Percentiles rank a stretch among this genome's conserved stretches.
phyloP scores from a whole-genome alignment of 2,888 invertebrate species.

The Limnephilus marmoratus region DNA sequence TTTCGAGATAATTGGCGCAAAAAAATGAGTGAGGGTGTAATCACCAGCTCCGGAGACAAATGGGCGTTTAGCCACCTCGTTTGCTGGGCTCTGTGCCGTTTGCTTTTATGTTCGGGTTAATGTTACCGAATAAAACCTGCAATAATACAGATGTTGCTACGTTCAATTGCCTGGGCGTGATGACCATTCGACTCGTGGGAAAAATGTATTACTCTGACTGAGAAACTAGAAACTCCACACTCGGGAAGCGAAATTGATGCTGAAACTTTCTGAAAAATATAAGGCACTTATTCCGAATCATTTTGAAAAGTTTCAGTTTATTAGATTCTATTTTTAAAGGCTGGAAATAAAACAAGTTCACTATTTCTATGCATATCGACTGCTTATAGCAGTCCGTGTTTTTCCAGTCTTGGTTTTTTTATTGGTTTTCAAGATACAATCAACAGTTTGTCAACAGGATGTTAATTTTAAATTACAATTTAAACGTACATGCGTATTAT shows the following conservation, averaged over 20 bases:
- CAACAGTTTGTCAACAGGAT: no score
- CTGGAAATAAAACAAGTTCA: no score
- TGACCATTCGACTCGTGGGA: constrained; percentile 9
- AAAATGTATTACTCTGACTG: not conserved
- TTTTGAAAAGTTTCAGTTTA: not conserved
- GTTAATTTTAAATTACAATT: no score
- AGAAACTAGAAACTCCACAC: not conserved
- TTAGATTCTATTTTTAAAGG: no score
- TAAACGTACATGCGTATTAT: no score
- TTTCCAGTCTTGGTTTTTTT: no score
- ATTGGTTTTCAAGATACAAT: no score
- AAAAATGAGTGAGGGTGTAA: constrained; percentile 40
- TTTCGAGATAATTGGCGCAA: constrained; percentile 26
- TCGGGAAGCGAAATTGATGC: not conserved
- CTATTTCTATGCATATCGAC: no score
- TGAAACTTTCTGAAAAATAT: not conserved
- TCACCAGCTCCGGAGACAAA: constrained; percentile 17
- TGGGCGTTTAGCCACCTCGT: constrained; percentile 34
- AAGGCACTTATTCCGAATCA: not conserved
- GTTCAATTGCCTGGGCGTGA: not conserved
- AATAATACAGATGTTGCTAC: constrained; percentile 24
- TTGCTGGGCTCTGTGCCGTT: constrained; percentile 10
- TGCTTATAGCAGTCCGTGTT: no score
- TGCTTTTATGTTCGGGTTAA: constrained; percentile 27
- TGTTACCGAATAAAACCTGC: constrained; percentile 37